Evolutionary conservation across 1,140 invertebrate genomes (phyloP).

Genomic region (Anastrepha ludens): DNA sequence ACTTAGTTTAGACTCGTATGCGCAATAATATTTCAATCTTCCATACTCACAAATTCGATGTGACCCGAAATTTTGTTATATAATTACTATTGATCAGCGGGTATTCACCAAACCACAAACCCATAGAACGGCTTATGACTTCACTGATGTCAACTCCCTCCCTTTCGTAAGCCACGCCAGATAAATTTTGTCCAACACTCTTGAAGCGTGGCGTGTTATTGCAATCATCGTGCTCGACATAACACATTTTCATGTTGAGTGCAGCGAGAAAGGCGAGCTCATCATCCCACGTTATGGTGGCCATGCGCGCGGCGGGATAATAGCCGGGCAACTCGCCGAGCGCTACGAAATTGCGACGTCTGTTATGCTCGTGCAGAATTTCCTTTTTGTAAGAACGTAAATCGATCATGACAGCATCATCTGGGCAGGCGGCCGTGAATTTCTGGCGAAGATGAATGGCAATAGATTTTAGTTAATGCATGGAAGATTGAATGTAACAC

Average conservation of each 20-base stretch:
- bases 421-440: slow-evolving; percentile 65
- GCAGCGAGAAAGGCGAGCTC: slow-evolving; percentile 70
- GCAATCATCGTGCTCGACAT: slow-evolving; percentile 70
- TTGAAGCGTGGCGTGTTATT: slow-evolving; percentile 69
- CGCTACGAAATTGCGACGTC: slow-evolving; percentile 67
- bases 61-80: slow-evolving; percentile 66
- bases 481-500: neutral
- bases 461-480: neutral
- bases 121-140: slow-evolving; percentile 66
- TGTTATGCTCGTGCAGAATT: slow-evolving; percentile 70
- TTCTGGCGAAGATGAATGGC: slow-evolving; percentile 56
- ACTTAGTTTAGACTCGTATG: slow-evolving; percentile 4
- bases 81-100: slow-evolving; percentile 66
- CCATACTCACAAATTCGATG: slow-evolving; percentile 66
- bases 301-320: slow-evolving; percentile 59
- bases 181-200: slow-evolving; percentile 69
- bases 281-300: slow-evolving; percentile 66
- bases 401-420: slow-evolving; percentile 67
- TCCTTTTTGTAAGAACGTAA: slow-evolving; percentile 61
- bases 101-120: slow-evolving; percentile 70
- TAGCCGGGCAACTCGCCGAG: slow-evolving; percentile 67
- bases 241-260: slow-evolving; percentile 68
- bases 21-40: neutral
- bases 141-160: slow-evolving; percentile 61
- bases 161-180: slow-evolving; percentile 62